Evolutionary conservation across 2,113 vertebrate genomes (phyloP), one percentile per base, ranked within the genome.

Genomic region (Octodon degus): DNA sequence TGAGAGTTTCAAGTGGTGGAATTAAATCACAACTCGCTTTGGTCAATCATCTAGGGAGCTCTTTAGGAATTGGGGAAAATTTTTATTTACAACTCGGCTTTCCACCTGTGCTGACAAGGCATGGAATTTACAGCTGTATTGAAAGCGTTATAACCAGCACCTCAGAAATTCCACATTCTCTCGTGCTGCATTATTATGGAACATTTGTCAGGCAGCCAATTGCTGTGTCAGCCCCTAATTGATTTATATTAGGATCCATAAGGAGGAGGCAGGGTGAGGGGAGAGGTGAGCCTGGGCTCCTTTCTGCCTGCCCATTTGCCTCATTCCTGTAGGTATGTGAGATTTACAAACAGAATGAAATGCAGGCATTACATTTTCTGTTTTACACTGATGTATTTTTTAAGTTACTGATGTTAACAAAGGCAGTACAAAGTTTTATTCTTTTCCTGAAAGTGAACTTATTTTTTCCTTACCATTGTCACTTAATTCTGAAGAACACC

Each of bases 231-330:
- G 98, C 93, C 98, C 96, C 89, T 95, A 96, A 97, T 2, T 99
- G 98, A 99, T 99, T 99, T 99, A 99, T 97, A 98, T 98, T 95
- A 98, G 98, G 98, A 99, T 99, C 98, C 99, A 98, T 97, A 98
- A 98, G 98, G 97, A 95, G 70, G 12, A 79, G 68, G 88, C 86
- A n/a, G 22, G 47, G 83, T 65, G 90, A 85, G 74, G 60, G 89
- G 79, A 79, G 88, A 55, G 25, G 83, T 47, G 83, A 90, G 47
- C 13, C 81, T 25, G 13, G 94, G 53, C 58, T 55, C 60, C 27
- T 30, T 60, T 79, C 27, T 88, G 37, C 67, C 13, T 40, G 65
- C 53, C 50, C 53, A 37, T 1, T 77, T 17, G 55, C 79, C 53
- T 43, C 92, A 86, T 91, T 93, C 55, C 76, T 80, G n/a, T 22